Evolutionary conservation across 2,113 vertebrate species (phyloP), one percentile per base, ranked within the genome.

Genomic region (Chitala chitala): DNA sequence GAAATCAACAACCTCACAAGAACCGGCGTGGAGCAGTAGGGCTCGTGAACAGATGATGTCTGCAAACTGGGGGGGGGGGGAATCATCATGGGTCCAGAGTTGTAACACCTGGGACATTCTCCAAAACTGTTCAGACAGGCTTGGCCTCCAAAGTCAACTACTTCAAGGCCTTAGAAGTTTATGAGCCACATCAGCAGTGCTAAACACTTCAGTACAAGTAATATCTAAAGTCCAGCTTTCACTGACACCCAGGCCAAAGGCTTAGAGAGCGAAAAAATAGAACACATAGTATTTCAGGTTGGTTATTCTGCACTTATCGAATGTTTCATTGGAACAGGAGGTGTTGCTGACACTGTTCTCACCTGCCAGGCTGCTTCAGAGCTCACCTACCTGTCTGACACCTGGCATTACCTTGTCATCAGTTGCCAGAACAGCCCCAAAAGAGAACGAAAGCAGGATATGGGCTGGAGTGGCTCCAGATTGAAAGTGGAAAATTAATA

Each of bases 21-120:
- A 69, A 69, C 50, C 50, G 65, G 63, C n/a, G 44, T 66, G 36
- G 63, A 22, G 63, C 40, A 66, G 44, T 42, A 42, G 20, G 63
- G 44, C 36, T 42, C 12, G 42, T 12, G 42, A 44, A 38, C 42
- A 26, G 15, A 22, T 48, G 2, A 26, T 59, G 13, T 5, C 9
- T 7, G 9, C 3, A 2, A 61, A 9, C 26, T 61, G 24, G 3
- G 1, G 5, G 53, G 5, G 10, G 1, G 53, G 33, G 36, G 3
- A 20, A n/a, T 31, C 33, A n/a, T 4, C 33, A 10, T 48, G 46
- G 61, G n/a, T n/a, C n/a, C n/a, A n/a, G n/a, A n/a, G n/a, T n/a
- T n/a, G n/a, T n/a, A n/a, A n/a, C n/a, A n/a, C n/a, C n/a, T n/a
- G n/a, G n/a, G n/a, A n/a, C n/a, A n/a, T n/a, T n/a, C n/a, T n/a